Conservation (phyloP, 2,113 vertebrate genomes). For the Oceanites oceanicus region DNA sequence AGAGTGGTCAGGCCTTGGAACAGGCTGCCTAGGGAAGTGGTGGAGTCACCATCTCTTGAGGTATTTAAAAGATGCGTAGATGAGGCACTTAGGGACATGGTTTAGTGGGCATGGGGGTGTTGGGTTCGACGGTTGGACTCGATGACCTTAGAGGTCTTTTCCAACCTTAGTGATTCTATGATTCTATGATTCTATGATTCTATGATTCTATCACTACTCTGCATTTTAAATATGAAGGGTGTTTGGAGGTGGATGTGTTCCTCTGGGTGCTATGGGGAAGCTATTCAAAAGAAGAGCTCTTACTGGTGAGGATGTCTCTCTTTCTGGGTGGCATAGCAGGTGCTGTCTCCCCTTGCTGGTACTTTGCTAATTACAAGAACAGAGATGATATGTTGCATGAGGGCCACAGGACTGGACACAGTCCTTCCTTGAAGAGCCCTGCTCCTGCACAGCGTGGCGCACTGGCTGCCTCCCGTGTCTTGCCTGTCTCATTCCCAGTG, state of each 20-base stretch:
- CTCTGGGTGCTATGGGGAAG: not conserved
- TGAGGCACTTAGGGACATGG: too few species aligned
- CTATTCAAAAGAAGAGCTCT: not conserved
- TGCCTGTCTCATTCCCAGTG: not conserved
- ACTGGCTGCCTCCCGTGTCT: not conserved
- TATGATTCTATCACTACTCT: not conserved
- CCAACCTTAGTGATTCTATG: too few species aligned
- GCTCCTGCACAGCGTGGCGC: not conserved
- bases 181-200: too few species aligned
- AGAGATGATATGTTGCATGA: rapidly evolving
- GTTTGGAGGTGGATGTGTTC: not conserved
- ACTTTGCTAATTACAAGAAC: not conserved
- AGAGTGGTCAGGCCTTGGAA: too few species aligned
- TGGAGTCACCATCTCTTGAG: too few species aligned
- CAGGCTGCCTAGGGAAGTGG: too few species aligned
- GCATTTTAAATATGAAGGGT: not conserved
- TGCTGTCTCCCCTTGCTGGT: not conserved
- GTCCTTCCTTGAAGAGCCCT: not conserved
- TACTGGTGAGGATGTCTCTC: not conserved
- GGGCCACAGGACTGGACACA: not conserved
- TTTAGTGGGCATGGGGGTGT: too few species aligned
- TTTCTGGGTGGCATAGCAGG: not conserved
- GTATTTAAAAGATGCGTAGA: too few species aligned
- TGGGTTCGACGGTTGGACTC: too few species aligned
- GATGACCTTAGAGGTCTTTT: too few species aligned